A percentile compares a stretch with the other conserved stretches of the same genome.
phyloP scores from a whole-genome alignment of 2,113 vertebrate genomes.

The Tauraco erythrolophus region DNA sequence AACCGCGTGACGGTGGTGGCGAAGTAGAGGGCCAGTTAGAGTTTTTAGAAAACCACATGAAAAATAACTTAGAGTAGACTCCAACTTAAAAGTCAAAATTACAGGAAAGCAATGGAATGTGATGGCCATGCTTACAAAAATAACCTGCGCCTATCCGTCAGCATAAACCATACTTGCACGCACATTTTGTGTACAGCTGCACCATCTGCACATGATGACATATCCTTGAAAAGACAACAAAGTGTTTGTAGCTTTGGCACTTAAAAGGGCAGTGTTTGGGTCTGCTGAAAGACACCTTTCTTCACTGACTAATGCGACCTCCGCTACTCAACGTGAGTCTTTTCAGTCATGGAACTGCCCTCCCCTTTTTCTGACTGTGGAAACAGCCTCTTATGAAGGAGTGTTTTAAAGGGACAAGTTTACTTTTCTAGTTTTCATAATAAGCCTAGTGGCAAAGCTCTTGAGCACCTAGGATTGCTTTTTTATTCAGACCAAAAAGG shows the following conservation, averaged over 20 bases:
- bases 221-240: background rate
- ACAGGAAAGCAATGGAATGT: background rate
- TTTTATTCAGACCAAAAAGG: background rate
- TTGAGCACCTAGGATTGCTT: background rate
- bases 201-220: fast-evolving
- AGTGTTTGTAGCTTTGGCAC: background rate
- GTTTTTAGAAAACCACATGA: background rate
- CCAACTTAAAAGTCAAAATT: background rate
- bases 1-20: background rate
- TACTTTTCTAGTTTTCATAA: background rate
- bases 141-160: background rate
- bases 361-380: background rate
- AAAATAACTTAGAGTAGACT: background rate
- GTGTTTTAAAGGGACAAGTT: conserved; percentile 22
- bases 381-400: background rate
- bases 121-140: background rate
- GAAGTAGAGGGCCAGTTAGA: background rate
- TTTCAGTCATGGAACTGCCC: background rate
- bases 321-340: background rate
- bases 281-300: background rate
- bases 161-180: background rate
- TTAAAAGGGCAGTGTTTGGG: background rate
- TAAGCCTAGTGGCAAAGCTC: background rate
- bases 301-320: background rate
- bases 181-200: background rate